Base-by-base conservation (phyloP, 2,797 vertebrate genomes). In the Coendou prehensilis region DNA sequence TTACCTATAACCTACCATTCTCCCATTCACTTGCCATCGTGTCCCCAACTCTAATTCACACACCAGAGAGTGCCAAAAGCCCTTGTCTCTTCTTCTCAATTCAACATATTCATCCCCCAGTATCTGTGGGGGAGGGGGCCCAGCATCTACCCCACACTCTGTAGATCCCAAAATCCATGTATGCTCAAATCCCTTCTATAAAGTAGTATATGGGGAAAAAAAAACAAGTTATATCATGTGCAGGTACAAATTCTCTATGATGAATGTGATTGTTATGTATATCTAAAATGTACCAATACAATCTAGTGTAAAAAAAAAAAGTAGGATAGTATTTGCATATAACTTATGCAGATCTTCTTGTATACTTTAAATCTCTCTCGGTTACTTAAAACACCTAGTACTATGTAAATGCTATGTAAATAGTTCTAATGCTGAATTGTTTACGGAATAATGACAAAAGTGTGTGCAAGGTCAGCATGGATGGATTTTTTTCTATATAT, bases 31-130 rank as follows among this genome's bases (percentile, higher is more conserved):
- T 45, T 26, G 80, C 33, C 15, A 2, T 52, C 15, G 52, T 28
- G 23, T 20, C 22, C 61, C 52, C 33, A 56, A 56, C n/a, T 81
- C 26, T 89, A 80, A 93, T 41, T 67, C 54, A 95, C 13, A 79
- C 26, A 28, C 30, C 10, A 37, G 15, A 37, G 6, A 56, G 30
- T 33, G 7, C 28, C 59, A 26, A 45, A 78, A 50, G 17, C 6
- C 20, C 41, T 37, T 37, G 47, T 18, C 50, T 45, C 45, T 85
- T 91, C 41, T 78, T 76, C 23, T 57, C 10, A 69, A 6, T 63
- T 81, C 28, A 83, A 56, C 20, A 59, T 6, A 69, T 45, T 17
- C 7, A 9, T 64, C 41, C 22, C 11, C 47, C 17, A 4, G 9
- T 17, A n/a, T 10, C 3, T 17, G 6, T 5, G 18, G 1, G 20